These are phyloP conservation scores for Phoronis australis DNA, from an alignment of 2,888 invertebrate genomes.

Conservation along the genomic window DNA sequence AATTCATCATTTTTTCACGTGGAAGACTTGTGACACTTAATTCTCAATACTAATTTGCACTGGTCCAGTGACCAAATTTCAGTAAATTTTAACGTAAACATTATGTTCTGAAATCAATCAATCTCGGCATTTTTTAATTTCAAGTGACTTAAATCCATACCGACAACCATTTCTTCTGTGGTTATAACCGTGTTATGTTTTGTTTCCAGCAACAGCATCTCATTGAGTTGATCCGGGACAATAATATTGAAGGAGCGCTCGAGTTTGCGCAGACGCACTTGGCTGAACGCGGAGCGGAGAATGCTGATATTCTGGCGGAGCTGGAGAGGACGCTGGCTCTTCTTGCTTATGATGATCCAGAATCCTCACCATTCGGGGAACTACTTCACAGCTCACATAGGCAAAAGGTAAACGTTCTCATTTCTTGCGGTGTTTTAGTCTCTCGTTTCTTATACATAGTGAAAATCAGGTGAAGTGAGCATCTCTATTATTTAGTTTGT, in stretches of 20 bases:
- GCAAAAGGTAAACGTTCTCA: slow-evolving; percentile 63
- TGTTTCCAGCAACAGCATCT: slow-evolving; percentile 74
- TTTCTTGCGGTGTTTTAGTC: no score
- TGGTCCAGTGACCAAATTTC: not conserved
- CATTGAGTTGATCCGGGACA: slow-evolving; percentile 78
- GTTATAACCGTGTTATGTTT: slow-evolving; percentile 1
- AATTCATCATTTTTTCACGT: no score
- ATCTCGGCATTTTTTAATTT: not conserved
- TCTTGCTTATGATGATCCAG: slow-evolving; percentile 93
- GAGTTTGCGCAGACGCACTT: slow-evolving; percentile 85
- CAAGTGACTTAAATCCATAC: not conserved
- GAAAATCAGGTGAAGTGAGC: no score
- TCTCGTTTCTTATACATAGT: no score
- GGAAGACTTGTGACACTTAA: no score
- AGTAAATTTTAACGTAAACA: not conserved
- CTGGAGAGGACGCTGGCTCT: slow-evolving; percentile 89
- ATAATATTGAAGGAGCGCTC: slow-evolving; percentile 79
- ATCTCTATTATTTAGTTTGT: no score
- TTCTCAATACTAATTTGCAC: not conserved
- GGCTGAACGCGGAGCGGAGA: slow-evolving; percentile 78
- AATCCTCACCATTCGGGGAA: slow-evolving; percentile 90
- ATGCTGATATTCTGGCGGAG: slow-evolving; percentile 65
- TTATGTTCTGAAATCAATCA: not conserved
- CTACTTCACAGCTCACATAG: slow-evolving; percentile 87
- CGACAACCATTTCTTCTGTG: not conserved